Base-by-base conservation (phyloP, 2,888 invertebrate species). In the Galeopsomyia nigrocyanea region DNA sequence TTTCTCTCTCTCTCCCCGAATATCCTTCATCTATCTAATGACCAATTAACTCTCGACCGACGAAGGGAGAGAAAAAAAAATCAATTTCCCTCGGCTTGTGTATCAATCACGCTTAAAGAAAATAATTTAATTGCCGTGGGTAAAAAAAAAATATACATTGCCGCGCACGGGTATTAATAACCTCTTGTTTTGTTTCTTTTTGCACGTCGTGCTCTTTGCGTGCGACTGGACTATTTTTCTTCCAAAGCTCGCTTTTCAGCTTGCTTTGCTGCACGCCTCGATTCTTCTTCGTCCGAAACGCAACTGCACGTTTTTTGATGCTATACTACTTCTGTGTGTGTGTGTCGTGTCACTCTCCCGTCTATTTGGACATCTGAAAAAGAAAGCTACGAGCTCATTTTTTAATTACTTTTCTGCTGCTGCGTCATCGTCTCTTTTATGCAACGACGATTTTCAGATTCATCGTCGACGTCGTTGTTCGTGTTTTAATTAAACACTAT, bases 21-120 rank as follows among this genome's bases (percentile, higher is more conserved):
- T 39, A 13, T 39, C 39, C 39, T 39, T 10, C 39, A 39, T 31
- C 7, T 7, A 7, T 39, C 10, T 39, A 39, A 39, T 13, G 39
- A 39, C 39, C 39, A 39, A 39, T 39, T 53, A 53, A 21, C 53
- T 53, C 53, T 53, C 14, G 53, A 53, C 1, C 10, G 10, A 39
- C 10, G 39, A 10, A 1, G 39, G 39, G 10, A 7, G 10, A 39
- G 39, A 7, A 39, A 39, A 39, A 39, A 10, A 39, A 39, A 39
- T 31, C 31, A 31, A 7, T 31, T 31, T 31, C 31, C 3, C 7
- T 31, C 7, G 31, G 31, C 1, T 39, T 10, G 19, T 10, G 47
- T 57, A 67, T 72, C 66, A 19, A 63, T 72, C 71, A 57, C 53
- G 49, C 63, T 72, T 62, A 68, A n/a, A 72, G 26, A 55, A 67